Percentiles rank a stretch among this genome's conserved stretches.
Evolutionary conservation across 2,797 vertebrate species (phyloP).

Genomic region (Oryzias sinensis): DNA sequence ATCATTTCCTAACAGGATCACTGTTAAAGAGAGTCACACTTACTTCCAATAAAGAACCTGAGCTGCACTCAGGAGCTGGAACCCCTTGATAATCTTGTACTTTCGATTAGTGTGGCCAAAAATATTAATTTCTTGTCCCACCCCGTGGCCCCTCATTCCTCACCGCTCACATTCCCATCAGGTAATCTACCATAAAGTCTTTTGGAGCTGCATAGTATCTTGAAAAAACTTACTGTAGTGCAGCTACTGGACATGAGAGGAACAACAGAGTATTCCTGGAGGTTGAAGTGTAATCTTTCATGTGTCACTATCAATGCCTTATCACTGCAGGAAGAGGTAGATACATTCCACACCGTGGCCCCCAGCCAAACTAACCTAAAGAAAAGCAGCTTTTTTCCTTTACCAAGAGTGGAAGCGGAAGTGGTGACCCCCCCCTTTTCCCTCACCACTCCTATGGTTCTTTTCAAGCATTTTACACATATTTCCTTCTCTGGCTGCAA

Average conservation of each 20-base stretch:
- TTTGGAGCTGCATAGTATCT: conserved; percentile 27
- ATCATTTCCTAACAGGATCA: conserved; percentile 50
- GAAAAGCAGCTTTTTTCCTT: conserved; percentile 43
- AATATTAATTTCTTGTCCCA: conserved; percentile 1
- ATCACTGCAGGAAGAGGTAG: conserved; percentile 63
- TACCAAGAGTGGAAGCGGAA: conserved; percentile 20
- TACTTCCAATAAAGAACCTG: conserved; percentile 15
- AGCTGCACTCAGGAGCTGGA: conserved; percentile 12
- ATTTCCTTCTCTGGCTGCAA: conserved; percentile 47
- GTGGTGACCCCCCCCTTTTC: conserved; percentile 9
- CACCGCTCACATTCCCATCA: conserved; percentile 40
- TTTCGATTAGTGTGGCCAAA: conserved; percentile 20
- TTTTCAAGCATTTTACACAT: conserved; percentile 48
- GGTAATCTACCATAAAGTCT: conserved; percentile 41
- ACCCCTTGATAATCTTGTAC: conserved; percentile 18
- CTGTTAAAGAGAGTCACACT: conserved; percentile 32
- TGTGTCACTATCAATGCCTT: conserved; percentile 55
- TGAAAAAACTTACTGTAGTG: conserved; percentile 30
- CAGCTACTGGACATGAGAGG: conserved; percentile 25
- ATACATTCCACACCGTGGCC: conserved; percentile 63
- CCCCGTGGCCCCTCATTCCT: conserved; percentile 19
- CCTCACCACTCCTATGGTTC: conserved; percentile 11
- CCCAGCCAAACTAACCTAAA: conserved; percentile 53
- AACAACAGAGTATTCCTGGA: conserved; percentile 29
- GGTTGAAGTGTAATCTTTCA: conserved; percentile 50